These are phyloP conservation scores for Hesperophylax magnus DNA, from an alignment of 1,140 invertebrate species.

Conservation along the genomic window DNA sequence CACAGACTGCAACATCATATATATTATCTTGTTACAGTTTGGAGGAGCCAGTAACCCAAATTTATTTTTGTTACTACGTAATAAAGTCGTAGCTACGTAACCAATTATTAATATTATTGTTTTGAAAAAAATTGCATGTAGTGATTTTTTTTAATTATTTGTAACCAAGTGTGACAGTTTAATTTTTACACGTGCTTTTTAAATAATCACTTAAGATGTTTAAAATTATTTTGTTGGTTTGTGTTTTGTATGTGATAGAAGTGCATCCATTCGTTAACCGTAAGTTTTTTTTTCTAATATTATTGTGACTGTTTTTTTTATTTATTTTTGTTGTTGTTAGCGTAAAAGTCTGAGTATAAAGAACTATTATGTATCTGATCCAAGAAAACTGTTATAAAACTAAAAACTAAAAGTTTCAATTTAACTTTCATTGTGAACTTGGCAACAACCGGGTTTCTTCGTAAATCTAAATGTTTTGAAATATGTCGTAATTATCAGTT, in stretches of 20 bases:
- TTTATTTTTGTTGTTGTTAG: no score
- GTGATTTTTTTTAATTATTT: not conserved
- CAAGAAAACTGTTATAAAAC: no score
- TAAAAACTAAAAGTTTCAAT: no score
- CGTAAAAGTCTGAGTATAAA: no score
- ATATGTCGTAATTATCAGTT: no score
- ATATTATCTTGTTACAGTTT: conserved; percentile 25
- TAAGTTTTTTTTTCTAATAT: conserved; percentile 24
- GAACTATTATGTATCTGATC: no score
- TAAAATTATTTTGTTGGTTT: conserved; percentile 17
- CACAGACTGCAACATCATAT: conserved; percentile 28
- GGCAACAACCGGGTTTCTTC: no score
- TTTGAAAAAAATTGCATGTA: not conserved
- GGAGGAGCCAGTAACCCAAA: conserved; percentile 6
- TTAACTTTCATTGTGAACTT: no score
- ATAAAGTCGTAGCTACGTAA: no score
- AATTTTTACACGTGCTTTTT: not conserved
- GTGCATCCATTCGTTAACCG: conserved; percentile 48
- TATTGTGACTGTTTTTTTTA: no score
- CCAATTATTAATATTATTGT: not conserved
- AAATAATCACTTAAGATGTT: conserved; percentile 31
- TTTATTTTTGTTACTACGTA: conserved; percentile 23
- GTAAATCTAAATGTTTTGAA: no score
- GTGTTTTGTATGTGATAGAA: conserved; percentile 11
- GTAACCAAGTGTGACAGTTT: not conserved